Base-by-base conservation (phyloP, 2,113 vertebrate species). In the Fregetta grallaria region DNA sequence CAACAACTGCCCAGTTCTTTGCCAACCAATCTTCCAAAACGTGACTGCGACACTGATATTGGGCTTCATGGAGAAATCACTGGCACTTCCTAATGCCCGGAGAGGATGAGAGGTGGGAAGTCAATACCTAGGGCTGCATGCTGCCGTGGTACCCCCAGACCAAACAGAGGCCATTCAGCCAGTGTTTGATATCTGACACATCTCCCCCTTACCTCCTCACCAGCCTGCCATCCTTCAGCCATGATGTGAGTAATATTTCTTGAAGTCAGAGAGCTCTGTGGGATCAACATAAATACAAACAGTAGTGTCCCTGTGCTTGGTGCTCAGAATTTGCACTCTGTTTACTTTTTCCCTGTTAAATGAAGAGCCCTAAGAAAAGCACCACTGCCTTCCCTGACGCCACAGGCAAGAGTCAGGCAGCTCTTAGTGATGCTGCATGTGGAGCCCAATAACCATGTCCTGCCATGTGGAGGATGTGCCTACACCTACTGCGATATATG, bases 401-500 rank as follows among this genome's bases (percentile, higher is more conserved):
- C 23, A 21, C 45, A 55, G 30, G n/a, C 26, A 50, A 66, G 52
- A 42, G 25, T 20, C 36, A 49, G 49, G 21, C 56, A 71, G 52
- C 47, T 49, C 38, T 8, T 2, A 23, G 47, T 36, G 29, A 4
- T 29, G 40, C 13, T 86, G 47, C 38, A 4, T 3, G 4, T 34
- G 65, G 45, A 62, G 45, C 7, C 16, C 36, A n/a, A 3, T 7
- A 56, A 36, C 30, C 38, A 3, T 2, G 14, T 36, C 52, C 27
- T 67, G 25, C 30, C 26, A 5, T 0, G 0, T 17, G 29, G 29
- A 61, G 15, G 9, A 14, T n/a, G 34, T 40, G 36, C 87, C 55
- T 67, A 42, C 50, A n/a, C 16, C 71, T 56, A 11, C 75, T 65
- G 50, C 0, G 3, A 8, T 3, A 8, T 10, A 0, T 3, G 38